Evolutionary conservation across 2,113 vertebrate genomes (phyloP).

Genomic region (Henicopernis longicauda): DNA sequence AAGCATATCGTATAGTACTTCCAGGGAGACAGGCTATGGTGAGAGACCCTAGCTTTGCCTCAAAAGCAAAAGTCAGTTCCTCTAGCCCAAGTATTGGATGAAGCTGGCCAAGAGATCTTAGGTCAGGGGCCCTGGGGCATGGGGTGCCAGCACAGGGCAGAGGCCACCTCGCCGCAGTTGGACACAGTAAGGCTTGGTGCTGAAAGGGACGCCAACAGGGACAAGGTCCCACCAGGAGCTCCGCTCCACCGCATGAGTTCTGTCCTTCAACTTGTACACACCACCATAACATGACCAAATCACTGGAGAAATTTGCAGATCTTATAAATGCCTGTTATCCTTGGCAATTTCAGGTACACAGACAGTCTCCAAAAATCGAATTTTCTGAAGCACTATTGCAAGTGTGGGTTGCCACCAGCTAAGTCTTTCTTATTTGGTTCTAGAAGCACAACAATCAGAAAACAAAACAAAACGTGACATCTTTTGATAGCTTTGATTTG

Average conservation of each 20-base stretch:
- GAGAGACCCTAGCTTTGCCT: background rate
- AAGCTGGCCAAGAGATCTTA: background rate
- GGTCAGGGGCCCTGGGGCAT: background rate
- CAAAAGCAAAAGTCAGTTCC: background rate
- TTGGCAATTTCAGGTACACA: background rate
- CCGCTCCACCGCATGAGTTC: background rate
- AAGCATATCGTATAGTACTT: accelerated
- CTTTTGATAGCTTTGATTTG: background rate
- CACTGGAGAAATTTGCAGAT: accelerated
- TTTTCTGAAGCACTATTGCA: background rate
- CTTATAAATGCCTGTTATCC: accelerated
- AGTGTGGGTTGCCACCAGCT: background rate
- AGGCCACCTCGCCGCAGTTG: accelerated
- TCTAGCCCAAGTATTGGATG: background rate
- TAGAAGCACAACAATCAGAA: background rate
- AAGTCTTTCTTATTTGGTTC: background rate
- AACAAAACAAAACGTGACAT: background rate
- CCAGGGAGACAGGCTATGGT: background rate
- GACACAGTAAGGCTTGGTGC: accelerated
- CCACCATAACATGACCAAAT: accelerated
- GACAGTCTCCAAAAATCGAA: background rate
- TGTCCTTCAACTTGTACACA: background rate
- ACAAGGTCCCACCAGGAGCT: background rate
- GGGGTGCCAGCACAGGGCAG: background rate
- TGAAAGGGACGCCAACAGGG: no score